Percentiles rank a stretch among this genome's conserved stretches.
These are phyloP conservation scores for Lycorma delicatula DNA, from an alignment of 1,140 invertebrate genomes.

Conservation along the genomic window DNA sequence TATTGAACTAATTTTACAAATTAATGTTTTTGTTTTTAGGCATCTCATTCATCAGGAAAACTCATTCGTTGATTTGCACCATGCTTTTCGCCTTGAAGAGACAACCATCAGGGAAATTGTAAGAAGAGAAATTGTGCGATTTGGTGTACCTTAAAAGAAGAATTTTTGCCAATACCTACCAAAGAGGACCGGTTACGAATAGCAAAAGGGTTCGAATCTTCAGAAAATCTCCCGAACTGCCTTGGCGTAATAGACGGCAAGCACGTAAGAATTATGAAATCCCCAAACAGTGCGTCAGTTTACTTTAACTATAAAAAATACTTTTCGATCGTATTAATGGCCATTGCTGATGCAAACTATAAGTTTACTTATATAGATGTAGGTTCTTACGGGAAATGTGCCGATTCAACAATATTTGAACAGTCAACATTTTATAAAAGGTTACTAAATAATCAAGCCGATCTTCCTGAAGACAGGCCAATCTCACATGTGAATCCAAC, in stretches of 20 bases:
- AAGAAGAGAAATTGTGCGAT: slow-evolving; percentile 4
- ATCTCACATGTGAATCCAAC: slow-evolving; percentile 25
- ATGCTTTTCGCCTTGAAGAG: slow-evolving; percentile 18
- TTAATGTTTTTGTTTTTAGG: too few species aligned
- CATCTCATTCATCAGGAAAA: too few species aligned
- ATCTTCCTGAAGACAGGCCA: slow-evolving; percentile 26
- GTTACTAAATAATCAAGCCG: slow-evolving; percentile 20
- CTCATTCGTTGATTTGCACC: too few species aligned
- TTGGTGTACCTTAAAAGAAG: slow-evolving; percentile 5
- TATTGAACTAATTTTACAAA: too few species aligned
- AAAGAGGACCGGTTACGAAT: slow-evolving; percentile 31
- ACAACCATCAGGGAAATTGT: slow-evolving; percentile 7
- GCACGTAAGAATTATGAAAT: slow-evolving; percentile 37
- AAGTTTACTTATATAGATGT: slow-evolving; percentile 37
- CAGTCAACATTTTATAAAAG: slow-evolving; percentile 25
- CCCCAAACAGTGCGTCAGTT: slow-evolving; percentile 29
- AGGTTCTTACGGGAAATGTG: slow-evolving; percentile 34
- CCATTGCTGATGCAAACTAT: slow-evolving; percentile 37
- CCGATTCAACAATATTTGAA: slow-evolving; percentile 36
- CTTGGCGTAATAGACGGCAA: slow-evolving; percentile 36
- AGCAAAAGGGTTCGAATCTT: slow-evolving; percentile 27
- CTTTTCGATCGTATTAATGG: slow-evolving; percentile 38
- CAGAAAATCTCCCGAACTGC: slow-evolving; percentile 35
- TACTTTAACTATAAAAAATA: slow-evolving; percentile 40
- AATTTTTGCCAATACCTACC: slow-evolving; percentile 9